Conservation (phyloP, 2,113 vertebrate species). For the Notarius lentiginosus region DNA sequence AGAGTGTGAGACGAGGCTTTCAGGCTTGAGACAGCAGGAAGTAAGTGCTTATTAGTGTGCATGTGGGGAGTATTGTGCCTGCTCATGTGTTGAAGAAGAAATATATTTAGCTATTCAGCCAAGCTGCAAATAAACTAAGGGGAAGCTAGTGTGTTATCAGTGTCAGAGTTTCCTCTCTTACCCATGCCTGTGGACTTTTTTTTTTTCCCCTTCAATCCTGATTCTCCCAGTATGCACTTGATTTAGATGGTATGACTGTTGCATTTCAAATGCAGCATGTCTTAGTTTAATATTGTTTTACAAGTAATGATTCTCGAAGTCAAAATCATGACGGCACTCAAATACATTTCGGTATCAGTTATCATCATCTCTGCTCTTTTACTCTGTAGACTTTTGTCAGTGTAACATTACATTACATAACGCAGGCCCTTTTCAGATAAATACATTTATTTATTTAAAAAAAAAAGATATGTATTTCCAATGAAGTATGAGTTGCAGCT, state of each 20-base stretch:
- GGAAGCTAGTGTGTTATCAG: conserved; percentile 12
- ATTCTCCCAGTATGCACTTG: not conserved
- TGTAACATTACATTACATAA: not conserved
- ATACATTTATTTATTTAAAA: not conserved
- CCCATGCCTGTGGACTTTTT: not conserved
- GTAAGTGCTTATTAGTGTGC: conserved; percentile 10
- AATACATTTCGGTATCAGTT: not conserved
- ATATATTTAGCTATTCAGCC: conserved; percentile 22
- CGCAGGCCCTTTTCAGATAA: not conserved
- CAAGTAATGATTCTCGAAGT: not conserved
- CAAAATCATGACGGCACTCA: not conserved
- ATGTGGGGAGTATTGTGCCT: not conserved
- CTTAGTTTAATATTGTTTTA: not conserved
- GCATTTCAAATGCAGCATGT: not conserved
- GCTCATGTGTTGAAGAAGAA: conserved; percentile 21
- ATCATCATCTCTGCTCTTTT: not conserved
- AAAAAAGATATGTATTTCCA: not conserved
- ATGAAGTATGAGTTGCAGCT: not conserved
- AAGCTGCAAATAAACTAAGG: conserved; percentile 26
- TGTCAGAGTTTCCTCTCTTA: conserved; percentile 16
- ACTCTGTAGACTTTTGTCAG: not conserved
- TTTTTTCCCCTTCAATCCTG: not conserved
- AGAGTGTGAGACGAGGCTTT: not conserved
- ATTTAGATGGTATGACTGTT: not conserved
- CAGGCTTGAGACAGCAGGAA: not conserved